Evolutionary conservation across 2,113 vertebrate genomes (phyloP).

Genomic region (Pithys albifrons): DNA sequence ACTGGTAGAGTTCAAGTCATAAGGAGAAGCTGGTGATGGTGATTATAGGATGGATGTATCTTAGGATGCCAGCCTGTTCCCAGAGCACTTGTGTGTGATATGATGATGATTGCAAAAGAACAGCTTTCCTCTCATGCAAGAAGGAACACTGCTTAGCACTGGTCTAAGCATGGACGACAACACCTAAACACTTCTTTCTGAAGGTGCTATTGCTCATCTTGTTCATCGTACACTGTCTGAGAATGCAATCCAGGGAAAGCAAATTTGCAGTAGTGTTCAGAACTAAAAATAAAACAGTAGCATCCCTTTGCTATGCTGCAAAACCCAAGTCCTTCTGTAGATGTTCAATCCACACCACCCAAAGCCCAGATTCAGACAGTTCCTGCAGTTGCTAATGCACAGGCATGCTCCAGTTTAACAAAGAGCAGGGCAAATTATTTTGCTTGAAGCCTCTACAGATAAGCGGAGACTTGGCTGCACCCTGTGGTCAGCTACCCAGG

Average conservation of each 20-base stretch:
- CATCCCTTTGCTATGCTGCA: not conserved
- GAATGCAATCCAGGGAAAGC: not conserved
- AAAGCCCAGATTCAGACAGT: not conserved
- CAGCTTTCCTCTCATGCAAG: not conserved
- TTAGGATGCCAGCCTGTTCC: not conserved
- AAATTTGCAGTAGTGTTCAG: not conserved
- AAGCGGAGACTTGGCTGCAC: not conserved
- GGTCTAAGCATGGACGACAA: not conserved
- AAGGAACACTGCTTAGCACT: not conserved
- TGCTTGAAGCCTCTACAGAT: not conserved
- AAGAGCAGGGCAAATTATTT: not conserved
- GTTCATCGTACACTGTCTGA: not conserved
- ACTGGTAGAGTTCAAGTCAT: not conserved
- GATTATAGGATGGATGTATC: not conserved
- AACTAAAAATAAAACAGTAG: not conserved
- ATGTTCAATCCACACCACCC: not conserved
- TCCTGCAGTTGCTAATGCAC: not conserved
- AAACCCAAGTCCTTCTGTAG: not conserved
- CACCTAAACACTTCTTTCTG: not conserved
- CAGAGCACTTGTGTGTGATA: not conserved
- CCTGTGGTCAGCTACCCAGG: not conserved
- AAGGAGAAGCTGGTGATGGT: not conserved
- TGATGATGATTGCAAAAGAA: not conserved
- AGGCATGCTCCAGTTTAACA: not conserved
- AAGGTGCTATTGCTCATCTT: not conserved